Conservation (phyloP, 2,888 invertebrate genomes). For the Dilophus febrilis region DNA sequence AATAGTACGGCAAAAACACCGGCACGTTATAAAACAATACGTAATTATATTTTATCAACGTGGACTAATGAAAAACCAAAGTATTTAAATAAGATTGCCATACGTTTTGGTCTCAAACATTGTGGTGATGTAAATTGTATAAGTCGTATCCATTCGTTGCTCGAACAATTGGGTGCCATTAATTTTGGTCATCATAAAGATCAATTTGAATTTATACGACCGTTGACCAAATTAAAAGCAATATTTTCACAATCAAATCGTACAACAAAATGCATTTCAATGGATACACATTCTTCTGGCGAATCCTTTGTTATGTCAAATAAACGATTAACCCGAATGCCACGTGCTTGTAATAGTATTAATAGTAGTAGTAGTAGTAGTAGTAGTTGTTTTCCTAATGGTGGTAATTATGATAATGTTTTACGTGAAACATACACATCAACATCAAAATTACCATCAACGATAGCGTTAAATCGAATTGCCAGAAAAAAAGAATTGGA, state of each 20-base stretch:
- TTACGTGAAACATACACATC: conserved; percentile 7
- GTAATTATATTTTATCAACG: conserved; percentile 38
- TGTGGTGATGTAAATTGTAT: conserved; percentile 46
- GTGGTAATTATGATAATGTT: no score
- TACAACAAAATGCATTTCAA: neutral
- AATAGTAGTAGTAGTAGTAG: neutral
- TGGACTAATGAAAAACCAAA: conserved; percentile 36
- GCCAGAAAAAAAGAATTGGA: conserved; percentile 11
- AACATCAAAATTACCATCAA: conserved; percentile 10
- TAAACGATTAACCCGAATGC: neutral
- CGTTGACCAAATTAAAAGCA: conserved; percentile 10
- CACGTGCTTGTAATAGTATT: neutral
- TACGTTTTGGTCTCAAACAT: conserved; percentile 37
- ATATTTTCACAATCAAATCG: conserved; percentile 8
- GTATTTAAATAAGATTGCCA: conserved; percentile 40
- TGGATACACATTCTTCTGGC: no score
- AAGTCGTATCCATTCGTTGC: conserved; percentile 38
- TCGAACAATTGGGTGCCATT: conserved; percentile 44
- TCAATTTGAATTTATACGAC: conserved; percentile 15
- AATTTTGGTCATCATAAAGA: conserved; percentile 40
- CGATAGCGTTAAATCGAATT: neutral
- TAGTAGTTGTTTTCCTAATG: neutral
- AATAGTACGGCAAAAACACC: conserved; percentile 37
- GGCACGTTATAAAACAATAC: conserved; percentile 37
- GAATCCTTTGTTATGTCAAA: neutral